phyloP scores from a whole-genome alignment of 2,888 invertebrate genomes.

The Gastrophysa polygoni region DNA sequence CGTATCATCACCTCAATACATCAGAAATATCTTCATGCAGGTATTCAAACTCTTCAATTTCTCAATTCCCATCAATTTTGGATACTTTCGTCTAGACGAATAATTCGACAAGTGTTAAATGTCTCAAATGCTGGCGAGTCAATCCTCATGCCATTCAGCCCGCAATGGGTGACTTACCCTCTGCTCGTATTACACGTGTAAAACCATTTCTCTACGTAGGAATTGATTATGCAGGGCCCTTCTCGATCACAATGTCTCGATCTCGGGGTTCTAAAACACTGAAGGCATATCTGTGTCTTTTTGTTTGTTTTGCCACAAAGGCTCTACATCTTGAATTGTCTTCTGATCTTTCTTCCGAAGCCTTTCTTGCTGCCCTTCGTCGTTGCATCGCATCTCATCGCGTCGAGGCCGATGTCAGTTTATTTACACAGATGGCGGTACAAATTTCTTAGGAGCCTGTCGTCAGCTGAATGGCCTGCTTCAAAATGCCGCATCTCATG shows the following conservation, averaged over 20 bases:
- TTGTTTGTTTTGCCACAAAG: conserved; percentile 41
- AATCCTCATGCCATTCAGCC: conserved; percentile 29
- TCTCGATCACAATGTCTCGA: conserved; percentile 22
- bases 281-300: conserved; percentile 33
- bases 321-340: conserved; percentile 44
- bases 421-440: conserved; percentile 23
- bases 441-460: conserved; percentile 31
- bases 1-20: neutral
- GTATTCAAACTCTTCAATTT: neutral
- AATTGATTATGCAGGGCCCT: conserved; percentile 30
- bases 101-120: neutral
- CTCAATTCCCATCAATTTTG: neutral
- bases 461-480: conserved; percentile 1
- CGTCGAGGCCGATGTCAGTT: conserved; percentile 14
- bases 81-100: neutral
- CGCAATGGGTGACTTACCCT: conserved; percentile 43
- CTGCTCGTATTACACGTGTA: conserved; percentile 25
- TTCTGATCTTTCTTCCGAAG: conserved; percentile 37
- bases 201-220: conserved; percentile 29
- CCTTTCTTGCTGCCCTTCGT: conserved; percentile 32
- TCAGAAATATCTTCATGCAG: neutral
- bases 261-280: conserved; percentile 25
- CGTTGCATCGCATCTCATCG: conserved; percentile 20
- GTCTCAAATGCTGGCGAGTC: conserved; percentile 21
- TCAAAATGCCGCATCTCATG: neutral